These are phyloP conservation scores for Desoria tigrina DNA, from an alignment of 2,888 invertebrate genomes.

Conservation along the genomic window DNA sequence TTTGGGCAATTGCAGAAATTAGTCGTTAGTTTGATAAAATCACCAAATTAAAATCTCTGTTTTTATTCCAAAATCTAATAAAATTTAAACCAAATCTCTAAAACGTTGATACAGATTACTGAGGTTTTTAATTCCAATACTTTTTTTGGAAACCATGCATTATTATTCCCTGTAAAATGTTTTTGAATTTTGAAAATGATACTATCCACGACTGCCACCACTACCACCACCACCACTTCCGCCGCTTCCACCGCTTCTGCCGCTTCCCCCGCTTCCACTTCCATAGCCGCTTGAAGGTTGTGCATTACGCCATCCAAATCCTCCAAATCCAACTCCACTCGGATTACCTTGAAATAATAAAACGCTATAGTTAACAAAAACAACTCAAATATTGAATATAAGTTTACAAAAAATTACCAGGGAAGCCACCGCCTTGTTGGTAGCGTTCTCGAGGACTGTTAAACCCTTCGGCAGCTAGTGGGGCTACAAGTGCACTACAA, in stretches of 20 bases:
- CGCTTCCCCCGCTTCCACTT: neutral
- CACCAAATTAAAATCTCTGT: too few relatives aligned
- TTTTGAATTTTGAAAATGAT: too few relatives aligned
- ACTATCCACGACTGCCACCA: too few relatives aligned
- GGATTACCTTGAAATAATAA: slow-evolving; percentile 36
- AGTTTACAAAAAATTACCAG: slow-evolving; percentile 27
- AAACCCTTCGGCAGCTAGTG: slow-evolving; percentile 45
- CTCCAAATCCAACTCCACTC: slow-evolving; percentile 46
- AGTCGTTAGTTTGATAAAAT: too few relatives aligned
- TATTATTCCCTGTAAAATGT: too few relatives aligned
- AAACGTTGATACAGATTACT: too few relatives aligned
- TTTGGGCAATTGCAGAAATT: too few relatives aligned
- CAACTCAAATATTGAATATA: neutral
- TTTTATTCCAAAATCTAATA: too few relatives aligned
- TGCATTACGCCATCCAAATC: slow-evolving; percentile 41
- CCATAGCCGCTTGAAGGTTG: neutral
- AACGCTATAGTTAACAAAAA: neutral
- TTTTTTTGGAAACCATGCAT: too few relatives aligned
- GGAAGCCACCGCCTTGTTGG: slow-evolving; percentile 38
- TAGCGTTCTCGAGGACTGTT: slow-evolving; percentile 47
- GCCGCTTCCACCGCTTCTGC: neutral
- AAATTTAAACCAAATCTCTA: too few relatives aligned
- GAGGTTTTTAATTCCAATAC: too few relatives aligned
- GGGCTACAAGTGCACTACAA: neutral
- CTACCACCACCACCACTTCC: neutral